Base-by-base conservation (phyloP, 1,140 invertebrate genomes). In the Goniozus legneri region DNA sequence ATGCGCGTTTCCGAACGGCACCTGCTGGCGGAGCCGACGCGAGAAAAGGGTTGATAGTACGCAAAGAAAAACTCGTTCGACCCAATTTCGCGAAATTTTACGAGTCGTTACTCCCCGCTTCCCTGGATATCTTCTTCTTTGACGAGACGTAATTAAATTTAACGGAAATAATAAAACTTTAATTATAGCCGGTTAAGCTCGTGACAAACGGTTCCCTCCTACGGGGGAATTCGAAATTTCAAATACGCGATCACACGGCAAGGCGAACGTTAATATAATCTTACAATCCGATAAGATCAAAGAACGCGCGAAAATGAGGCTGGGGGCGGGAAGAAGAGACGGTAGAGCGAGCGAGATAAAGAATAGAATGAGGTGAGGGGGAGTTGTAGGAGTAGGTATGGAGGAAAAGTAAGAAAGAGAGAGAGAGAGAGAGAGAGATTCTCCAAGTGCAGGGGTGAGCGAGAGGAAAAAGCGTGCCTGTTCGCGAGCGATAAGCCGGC, bases 401-500 rank as follows among this genome's bases (percentile, higher is more conserved):
- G 47, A 19, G 19, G 42, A 39, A 48, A 6, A 35, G 14, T 22
- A 20, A 32, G 22, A 39, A 27, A 39, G 35, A 38, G 44, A 46
- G 16, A 38, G 22, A 36, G 20, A 36, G 13, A 37, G 20, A 13
- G 18, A 39, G 15, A 13, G 43, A 35, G 42, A 36, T 30, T 35
- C 31, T 38, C 30, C 21, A 27, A 32, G 31, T 40, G 20, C 16
- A 50, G 50, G 38, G 52, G 47, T 53, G 45, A 52, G 55, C 31
- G 37, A 48, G 53, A 51, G 47, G 60, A 64, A 65, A 62, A 64
- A 62, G 52, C 52, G 49, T 51, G 64, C 53, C 64, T 66, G 64
- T 56, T 66, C 47, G 58, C 52, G 33, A 52, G 58, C 60, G 64
- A 65, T 66, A 66, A 66, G 64, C 62, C 60, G 58, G 38, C 56